phyloP scores from a whole-genome alignment of 2,888 invertebrate genomes.

The Eupithecia abbreviata region DNA sequence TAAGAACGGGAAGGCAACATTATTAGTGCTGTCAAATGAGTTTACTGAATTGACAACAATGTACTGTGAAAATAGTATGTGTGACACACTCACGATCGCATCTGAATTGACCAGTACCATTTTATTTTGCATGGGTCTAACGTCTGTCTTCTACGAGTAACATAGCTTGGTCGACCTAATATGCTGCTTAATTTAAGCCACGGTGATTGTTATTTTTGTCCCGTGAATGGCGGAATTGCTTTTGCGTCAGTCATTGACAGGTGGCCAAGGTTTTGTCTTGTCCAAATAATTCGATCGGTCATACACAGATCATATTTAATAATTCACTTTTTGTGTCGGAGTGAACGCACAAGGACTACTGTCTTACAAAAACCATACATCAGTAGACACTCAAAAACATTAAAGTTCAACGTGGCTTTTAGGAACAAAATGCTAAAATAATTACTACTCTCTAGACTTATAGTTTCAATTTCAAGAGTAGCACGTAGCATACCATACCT shows the following conservation, averaged over 20 bases:
- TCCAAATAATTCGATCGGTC: constrained; percentile 48
- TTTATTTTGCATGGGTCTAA: constrained; percentile 1
- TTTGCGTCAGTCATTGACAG: constrained; percentile 45
- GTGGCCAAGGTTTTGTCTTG: constrained; percentile 36
- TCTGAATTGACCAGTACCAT: background rate
- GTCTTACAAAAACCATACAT: background rate
- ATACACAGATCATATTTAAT: constrained; percentile 47
- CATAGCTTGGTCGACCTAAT: background rate
- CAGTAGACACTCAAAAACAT: no score
- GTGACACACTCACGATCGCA: no score
- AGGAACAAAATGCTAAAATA: background rate
- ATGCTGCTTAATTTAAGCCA: background rate
- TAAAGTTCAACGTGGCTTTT: no score
- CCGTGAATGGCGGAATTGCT: constrained; percentile 76
- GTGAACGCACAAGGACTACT: constrained; percentile 44
- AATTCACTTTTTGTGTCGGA: constrained; percentile 47
- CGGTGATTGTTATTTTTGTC: constrained; percentile 58
- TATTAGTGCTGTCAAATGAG: no score
- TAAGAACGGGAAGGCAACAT: no score
- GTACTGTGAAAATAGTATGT: no score
- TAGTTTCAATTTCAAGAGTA: no score
- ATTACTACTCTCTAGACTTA: no score
- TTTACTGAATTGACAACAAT: no score
- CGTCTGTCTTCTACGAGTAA: no score
- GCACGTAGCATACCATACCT: no score